Evolutionary conservation across 2,113 vertebrate species (phyloP), one percentile per base, ranked within the genome.

Genomic region (Xiphorhynchus elegans): DNA sequence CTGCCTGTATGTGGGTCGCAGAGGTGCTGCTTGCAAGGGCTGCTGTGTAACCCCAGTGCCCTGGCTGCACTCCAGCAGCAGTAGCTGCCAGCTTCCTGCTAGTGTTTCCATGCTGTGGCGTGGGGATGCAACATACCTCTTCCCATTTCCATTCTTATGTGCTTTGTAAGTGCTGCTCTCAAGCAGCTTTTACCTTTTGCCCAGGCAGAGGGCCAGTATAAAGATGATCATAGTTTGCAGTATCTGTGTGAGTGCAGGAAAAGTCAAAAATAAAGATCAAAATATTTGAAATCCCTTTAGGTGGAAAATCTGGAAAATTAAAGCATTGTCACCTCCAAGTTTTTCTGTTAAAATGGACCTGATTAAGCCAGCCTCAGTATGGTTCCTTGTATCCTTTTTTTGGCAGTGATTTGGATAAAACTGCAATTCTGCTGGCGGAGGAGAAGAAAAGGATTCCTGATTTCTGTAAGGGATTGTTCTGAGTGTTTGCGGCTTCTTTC

Each of bases 161-260:
- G 50, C 26, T 69, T 14, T 55, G 5, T 1, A 37, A 74, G 26
- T 44, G 39, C 59, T 89, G 37, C 66, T 75, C 19, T 62, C 55
- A 73, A 75, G 75, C 42, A 77, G 42, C 50, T 79, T 67, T 77
- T 87, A 5, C 49, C 23, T 90, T 88, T 94, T 81, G 37, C 37
- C 17, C 28, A 76, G 49, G 42, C 33, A 53, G 14, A 42, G 49
- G 37, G 33, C 7, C 20, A 28, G 29, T 28, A 10, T 21, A 52
- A 92, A 68, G 37, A 49, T 35, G 28, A 18, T 44, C 7, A 13
- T 6, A 46, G 31, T 82, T 89, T 47, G n/a, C 21, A 62, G 37
- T 50, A 29, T 69, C 16, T 72, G 7, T 44, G 23, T 23, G 24
- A 86, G 21, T 52, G 52, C 24, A 60, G 55, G 47, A 70, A 74